Evolutionary conservation across 1,140 invertebrate genomes (phyloP), one percentile per base, ranked within the genome.

Genomic region (Akabosia matsudoensis): DNA sequence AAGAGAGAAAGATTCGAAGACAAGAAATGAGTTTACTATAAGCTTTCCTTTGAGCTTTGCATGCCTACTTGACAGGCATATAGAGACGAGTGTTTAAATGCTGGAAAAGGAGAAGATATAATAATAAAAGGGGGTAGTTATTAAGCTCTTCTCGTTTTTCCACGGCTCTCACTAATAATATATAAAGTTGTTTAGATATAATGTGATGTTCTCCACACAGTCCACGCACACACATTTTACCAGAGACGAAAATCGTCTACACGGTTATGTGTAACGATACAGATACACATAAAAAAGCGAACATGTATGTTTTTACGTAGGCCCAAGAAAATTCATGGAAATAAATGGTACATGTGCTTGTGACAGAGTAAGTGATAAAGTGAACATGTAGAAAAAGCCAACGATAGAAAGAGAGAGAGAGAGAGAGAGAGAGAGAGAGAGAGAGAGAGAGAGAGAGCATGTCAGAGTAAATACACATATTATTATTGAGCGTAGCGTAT

Each of bases 71-170:
- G 61, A 67, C 61, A 67, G 61, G 61, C 61, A 67, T 67, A 67
- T 67, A 30, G 61, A 31, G 31, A 61, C 28, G 61, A 67, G 61
- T 67, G 61, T 7, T 67, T 30, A 67, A 67, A 67, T 30, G 61
- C 13, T 30, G 61, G 31, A 31, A 67, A 31, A 67, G 22, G 61
- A 67, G 61, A 67, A 30, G 61, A 67, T 67, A 22, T 24, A 67
- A 67, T 67, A 67, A 67, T 67, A 67, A 67, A 67, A 67, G 61
- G 61, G 61, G 61, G 61, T 67, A 67, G 61, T 67, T 67, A 31
- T 67, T 61, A 4, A 61, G 54, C 54, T 61, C 14, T 61, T 61
- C 14, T 61, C 14, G n/a, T 61, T 14, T 61, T 14, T 45, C 54
- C 24, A 14, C 54, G 14, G 54, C 54, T 61, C 54, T 61, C 54